Evolutionary conservation across 2,113 vertebrate species (phyloP), one percentile per base, ranked within the genome.

Genomic region (Synchiropus splendidus): DNA sequence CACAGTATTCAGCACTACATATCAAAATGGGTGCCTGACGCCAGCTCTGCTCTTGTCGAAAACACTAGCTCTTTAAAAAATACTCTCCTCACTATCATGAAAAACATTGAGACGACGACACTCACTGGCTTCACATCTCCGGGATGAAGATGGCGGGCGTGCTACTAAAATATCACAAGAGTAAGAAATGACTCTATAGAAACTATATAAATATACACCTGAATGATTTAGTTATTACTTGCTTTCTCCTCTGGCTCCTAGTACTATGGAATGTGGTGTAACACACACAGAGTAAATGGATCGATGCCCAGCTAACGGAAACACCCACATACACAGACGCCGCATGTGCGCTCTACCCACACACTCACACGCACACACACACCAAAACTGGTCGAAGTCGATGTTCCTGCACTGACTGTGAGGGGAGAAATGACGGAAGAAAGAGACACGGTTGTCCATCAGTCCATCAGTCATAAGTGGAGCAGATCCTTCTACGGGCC

Each of bases 401-500:
- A 33, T 60, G 69, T 61, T 69, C 62, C 50, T 62, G 62, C 64
- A 55, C 56, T 55, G 44, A 47, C 45, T 21, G 31, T 40, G 36
- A 61, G 41, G 42, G 41, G 42, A 8, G 21, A 27, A 8, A 27
- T 27, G 21, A 27, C 8, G 21, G 21, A 27, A 27, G 21, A 27
- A 8, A 27, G 21, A 27, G 21, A 27, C 21, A 8, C 4, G 21
- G 8, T 27, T 27, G 21, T 27, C 21, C 8, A 8, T 27, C 21
- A 8, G 21, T 79, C 59, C 55, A 47, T 75, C 56, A 63, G 63
- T 5, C 21, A 27, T 27, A 8, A 39, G 33, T 44, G 21, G 40
- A 16, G 41, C n/a, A 42, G 9, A 37, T 15, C 32, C 17, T 85
- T 80, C 63, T 84, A 96, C 14, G 90, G 88, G 1, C 88, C 87